These are phyloP conservation scores for Cardiocondyla obscurior DNA, from an alignment of 1,140 invertebrate genomes.

Conservation along the genomic window DNA sequence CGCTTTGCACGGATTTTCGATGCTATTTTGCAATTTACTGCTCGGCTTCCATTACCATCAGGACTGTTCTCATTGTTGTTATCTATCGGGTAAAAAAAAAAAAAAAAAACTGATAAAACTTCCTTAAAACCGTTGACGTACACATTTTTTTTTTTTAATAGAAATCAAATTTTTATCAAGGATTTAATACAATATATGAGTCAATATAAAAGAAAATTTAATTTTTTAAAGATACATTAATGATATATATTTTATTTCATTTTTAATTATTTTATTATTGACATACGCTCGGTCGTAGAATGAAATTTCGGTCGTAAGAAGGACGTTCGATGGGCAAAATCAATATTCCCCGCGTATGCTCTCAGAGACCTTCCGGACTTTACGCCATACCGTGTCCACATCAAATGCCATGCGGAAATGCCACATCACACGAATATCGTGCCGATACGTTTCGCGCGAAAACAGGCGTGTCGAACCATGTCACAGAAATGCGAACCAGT, in stretches of 20 bases:
- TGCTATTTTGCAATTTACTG: slow-evolving; percentile 22
- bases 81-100: background rate
- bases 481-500: slow-evolving; percentile 3
- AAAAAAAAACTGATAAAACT: slow-evolving; percentile 19
- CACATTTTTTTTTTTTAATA: background rate
- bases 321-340: slow-evolving; percentile 1
- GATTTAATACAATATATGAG: background rate
- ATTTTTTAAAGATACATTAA: background rate
- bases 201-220: background rate
- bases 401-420: slow-evolving; percentile 46
- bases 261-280: background rate
- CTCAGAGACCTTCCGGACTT: slow-evolving; percentile 13
- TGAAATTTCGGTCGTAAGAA: slow-evolving; percentile 20
- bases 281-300: background rate
- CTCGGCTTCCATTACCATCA: background rate
- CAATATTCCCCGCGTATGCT: slow-evolving; percentile 9
- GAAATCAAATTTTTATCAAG: background rate
- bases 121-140: background rate
- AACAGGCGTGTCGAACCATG: slow-evolving; percentile 8
- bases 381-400: slow-evolving; percentile 5
- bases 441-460: slow-evolving; percentile 19
- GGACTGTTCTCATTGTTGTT: background rate
- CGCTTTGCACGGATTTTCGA: slow-evolving; percentile 35
- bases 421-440: slow-evolving; percentile 45
- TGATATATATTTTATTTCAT: background rate